Conservation (phyloP, 2,888 invertebrate species). For the Coecobrya sp. region DNA sequence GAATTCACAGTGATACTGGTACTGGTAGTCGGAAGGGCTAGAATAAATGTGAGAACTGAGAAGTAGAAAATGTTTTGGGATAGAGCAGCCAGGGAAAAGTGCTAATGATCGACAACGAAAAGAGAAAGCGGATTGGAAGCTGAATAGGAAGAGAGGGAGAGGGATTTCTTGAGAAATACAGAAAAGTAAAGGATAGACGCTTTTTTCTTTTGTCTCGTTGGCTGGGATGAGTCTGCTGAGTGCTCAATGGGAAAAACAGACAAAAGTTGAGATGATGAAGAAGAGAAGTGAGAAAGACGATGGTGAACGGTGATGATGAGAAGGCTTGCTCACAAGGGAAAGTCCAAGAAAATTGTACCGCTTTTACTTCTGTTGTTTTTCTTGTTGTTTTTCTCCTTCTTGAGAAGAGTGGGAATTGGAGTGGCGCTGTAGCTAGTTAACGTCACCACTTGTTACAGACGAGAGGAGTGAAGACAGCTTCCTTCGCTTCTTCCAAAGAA, state of each 20-base stretch:
- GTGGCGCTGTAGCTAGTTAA: slow-evolving; percentile 54
- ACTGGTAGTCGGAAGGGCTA: not conserved
- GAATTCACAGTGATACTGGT: not conserved
- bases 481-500: slow-evolving; percentile 18
- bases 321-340: not conserved
- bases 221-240: not conserved
- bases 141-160: slow-evolving; percentile 7
- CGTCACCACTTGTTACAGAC: slow-evolving; percentile 70
- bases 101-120: slow-evolving; percentile 33
- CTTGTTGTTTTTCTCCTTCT: not conserved
- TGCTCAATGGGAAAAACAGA: slow-evolving; percentile 28
- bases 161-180: not conserved
- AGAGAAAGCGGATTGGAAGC: slow-evolving; percentile 26
- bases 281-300: slow-evolving; percentile 33
- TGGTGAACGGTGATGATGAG: not conserved
- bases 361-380: not conserved
- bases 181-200: slow-evolving; percentile 21
- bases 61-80: not conserved
- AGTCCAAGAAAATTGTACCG: slow-evolving; percentile 8
- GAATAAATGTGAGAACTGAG: slow-evolving; percentile 27
- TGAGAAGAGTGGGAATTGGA: not conserved
- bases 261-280: slow-evolving; percentile 18
- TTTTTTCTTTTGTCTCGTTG: not conserved
- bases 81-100: not conserved
- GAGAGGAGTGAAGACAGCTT: slow-evolving; percentile 61